A percentile compares a stretch with the other conserved stretches of the same genome.
phyloP scores from a whole-genome alignment of 1,140 invertebrate genomes.

The Dysdera silvatica region DNA sequence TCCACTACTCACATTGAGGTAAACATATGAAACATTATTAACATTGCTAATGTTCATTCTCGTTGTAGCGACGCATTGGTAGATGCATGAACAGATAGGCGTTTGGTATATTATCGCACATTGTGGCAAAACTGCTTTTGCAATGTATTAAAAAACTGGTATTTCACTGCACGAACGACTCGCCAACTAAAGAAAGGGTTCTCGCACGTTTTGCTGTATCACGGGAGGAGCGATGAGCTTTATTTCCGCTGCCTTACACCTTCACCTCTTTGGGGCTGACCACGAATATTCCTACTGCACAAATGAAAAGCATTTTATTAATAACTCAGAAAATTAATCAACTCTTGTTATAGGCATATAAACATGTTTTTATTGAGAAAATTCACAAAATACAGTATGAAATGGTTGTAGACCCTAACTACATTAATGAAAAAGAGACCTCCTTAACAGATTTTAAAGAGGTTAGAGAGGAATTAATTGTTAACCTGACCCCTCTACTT shows the following conservation, averaged over 20 bases:
- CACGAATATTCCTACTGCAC: constrained; percentile 12
- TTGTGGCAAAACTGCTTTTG: not conserved
- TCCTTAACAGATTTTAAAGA: not conserved
- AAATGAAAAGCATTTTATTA: not conserved
- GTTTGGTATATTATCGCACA: not conserved
- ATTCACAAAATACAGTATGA: not conserved
- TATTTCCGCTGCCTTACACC: constrained; percentile 23
- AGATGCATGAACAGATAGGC: constrained; percentile 12
- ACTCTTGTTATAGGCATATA: not conserved
- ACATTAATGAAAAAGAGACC: not conserved
- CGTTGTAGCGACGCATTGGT: constrained; percentile 25
- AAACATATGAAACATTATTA: constrained; percentile 19
- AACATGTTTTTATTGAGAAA: not conserved
- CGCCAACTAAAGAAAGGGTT: not conserved
- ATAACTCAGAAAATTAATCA: not conserved
- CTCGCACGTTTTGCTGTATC: constrained; percentile 8
- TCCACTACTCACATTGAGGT: too few species aligned
- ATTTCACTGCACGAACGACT: constrained; percentile 16
- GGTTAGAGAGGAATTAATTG: not conserved
- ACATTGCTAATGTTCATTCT: constrained; percentile 31
- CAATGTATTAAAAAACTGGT: not conserved
- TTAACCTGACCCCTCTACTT: not conserved
- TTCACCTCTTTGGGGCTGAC: constrained; percentile 19
- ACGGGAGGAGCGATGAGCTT: constrained; percentile 16
- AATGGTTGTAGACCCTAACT: not conserved